phyloP scores from a whole-genome alignment of 2,113 vertebrate species.

The Cyanistes caeruleus region DNA sequence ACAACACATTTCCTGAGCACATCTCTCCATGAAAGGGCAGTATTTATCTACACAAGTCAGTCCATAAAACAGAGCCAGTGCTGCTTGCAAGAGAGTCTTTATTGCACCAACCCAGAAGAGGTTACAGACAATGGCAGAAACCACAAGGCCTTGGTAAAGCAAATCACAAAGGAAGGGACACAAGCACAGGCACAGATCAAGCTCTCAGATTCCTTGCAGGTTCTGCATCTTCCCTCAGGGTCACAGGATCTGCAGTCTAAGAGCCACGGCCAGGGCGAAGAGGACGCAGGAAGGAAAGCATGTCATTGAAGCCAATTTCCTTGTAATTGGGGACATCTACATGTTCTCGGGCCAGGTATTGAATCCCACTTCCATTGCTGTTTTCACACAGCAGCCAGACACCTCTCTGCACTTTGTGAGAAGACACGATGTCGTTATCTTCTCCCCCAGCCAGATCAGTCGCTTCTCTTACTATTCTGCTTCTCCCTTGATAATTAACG shows the following conservation, averaged over 20 bases:
- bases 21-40: background rate
- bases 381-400: background rate
- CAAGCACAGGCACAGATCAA: background rate
- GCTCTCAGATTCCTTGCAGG: background rate
- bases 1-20: too few relatives aligned
- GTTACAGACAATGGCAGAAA: too few relatives aligned
- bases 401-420: background rate
- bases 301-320: background rate
- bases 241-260: background rate
- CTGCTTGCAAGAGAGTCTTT: background rate
- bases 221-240: background rate
- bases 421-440: background rate
- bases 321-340: background rate
- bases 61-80: background rate
- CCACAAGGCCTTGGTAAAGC: background rate
- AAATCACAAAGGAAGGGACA: background rate
- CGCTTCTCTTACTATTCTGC: background rate
- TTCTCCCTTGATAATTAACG: background rate
- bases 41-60: background rate
- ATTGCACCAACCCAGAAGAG: background rate
- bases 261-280: background rate
- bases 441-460: background rate
- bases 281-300: background rate
- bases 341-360: background rate
- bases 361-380: background rate